Evolutionary conservation across 2,888 invertebrate genomes (phyloP), one percentile per base, ranked within the genome.

Genomic region (Ptilodon capucinus): DNA sequence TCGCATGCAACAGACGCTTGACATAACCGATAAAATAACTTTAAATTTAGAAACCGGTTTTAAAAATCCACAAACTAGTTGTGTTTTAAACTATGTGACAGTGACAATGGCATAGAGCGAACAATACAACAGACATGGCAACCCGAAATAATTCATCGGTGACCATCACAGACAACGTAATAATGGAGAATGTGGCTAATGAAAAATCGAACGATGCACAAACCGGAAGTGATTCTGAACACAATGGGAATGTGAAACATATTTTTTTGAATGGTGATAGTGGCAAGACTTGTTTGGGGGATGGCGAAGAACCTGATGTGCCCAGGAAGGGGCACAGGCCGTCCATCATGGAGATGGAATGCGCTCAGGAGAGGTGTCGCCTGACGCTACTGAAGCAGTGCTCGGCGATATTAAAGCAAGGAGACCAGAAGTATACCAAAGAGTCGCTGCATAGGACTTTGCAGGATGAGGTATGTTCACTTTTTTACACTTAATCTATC

Each of bases 271-370:
- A 28, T 4, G 23, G 6, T 4, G 3, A 28, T 8, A 28, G 28
- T 28, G 28, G n/a, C 4, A 28, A 28, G 28, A n/a, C n/a, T 2
- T 28, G 28, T 28, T 2, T 16, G 6, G 6, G 7, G 6, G 17
- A 19, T 8, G 48, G 25, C 6, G 46, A 44, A 1, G 40, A 44
- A 18, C 38, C 60, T 16, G 51, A 51, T 1, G 74, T 81, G 9
- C 75, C 81, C 0, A 68, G 79, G 11, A 71, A 68, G 35, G 81
- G 82, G 0, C 86, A 81, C 17, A 67, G 87, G 32, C 93, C 93
- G 85, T 94, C 94, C 21, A 92, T 93, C 47, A 95, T 94, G 94
- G 95, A 95, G 68, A 94, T 94, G 66, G 95, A 95, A 71, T 93
- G 93, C 73, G 91, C 93, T 4, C 87, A 92, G 62, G 95, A 95